Evolutionary conservation across 2,888 invertebrate species (phyloP), one percentile per base, ranked within the genome.

Genomic region (Drosophila longiperda): DNA sequence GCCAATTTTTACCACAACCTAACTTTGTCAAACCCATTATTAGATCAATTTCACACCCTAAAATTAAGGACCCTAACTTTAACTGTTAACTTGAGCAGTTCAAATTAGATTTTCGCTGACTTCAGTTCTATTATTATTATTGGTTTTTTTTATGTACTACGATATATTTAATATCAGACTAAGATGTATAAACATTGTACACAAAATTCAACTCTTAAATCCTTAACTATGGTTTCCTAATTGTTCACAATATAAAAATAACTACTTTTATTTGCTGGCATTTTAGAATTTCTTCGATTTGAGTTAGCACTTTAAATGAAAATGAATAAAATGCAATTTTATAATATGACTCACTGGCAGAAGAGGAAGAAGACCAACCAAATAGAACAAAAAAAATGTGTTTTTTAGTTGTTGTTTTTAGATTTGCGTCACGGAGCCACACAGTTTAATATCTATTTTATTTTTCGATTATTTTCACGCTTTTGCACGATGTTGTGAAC

Each of bases 401-500:
- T 9, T 17, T 50, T 50, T 50, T 29, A 50, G 26, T 48, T 29
- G 69, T 58, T 55, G 65, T 55, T 33, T 61, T 67, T 60, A 40
- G 82, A 67, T 70, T 73, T 80, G 81, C 79, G 86, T 86, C 86
- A 88, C 81, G 75, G 75, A 63, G 63, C 71, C 74, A 76, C 66
- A 45, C 48, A 52, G 33, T 48, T 49, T 61, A 17, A 55, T 60
- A 45, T 66, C 38, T 73, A 33, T 75, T 54, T 78, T 62, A 45
- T 70, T 73, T 66, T 50, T 72, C n/a, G 23, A 53, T 45, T 60
- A 50, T 54, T 50, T 50, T 55, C 48, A 54, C 48, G 50, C 49
- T 54, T 61, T 52, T 53, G 69, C 70, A 67, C 90, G 91, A 81
- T 84, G 84, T 81, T 84, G 82, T 81, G 89, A 78, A 81, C 92